These are phyloP conservation scores for Cheilosia variabilis DNA, from an alignment of 2,888 invertebrate species.

Conservation along the genomic window DNA sequence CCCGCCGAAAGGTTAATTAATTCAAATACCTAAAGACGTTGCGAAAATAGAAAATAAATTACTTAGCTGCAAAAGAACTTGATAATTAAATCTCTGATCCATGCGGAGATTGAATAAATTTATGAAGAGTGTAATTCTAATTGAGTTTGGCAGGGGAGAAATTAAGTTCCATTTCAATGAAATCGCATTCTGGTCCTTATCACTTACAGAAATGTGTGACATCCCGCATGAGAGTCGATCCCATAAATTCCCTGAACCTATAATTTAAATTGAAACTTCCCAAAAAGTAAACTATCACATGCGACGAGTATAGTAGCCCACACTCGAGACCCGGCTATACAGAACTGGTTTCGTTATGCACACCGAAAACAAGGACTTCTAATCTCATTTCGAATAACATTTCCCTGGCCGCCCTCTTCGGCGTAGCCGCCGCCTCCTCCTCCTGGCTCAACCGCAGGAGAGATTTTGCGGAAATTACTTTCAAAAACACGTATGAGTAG, in stretches of 20 bases:
- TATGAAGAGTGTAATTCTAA: slow-evolving; percentile 1
- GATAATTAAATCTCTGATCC: slow-evolving; percentile 28
- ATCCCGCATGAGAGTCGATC: slow-evolving; percentile 56
- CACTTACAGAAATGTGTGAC: slow-evolving; percentile 46
- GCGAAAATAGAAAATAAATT: slow-evolving; percentile 31
- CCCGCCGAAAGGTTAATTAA: slow-evolving; percentile 42
- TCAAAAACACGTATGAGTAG: slow-evolving; percentile 76
- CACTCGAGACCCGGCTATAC: slow-evolving; percentile 17
- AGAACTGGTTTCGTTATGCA: slow-evolving; percentile 44
- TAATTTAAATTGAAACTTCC: slow-evolving; percentile 74
- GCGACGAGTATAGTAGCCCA: slow-evolving; percentile 9
- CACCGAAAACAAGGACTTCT: slow-evolving; percentile 69
- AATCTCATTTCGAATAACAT: slow-evolving; percentile 74
- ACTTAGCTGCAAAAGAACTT: slow-evolving; percentile 26
- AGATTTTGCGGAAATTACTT: slow-evolving; percentile 76
- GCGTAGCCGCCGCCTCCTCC: neutral
- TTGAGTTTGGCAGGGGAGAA: neutral
- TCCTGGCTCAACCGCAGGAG: slow-evolving; percentile 61
- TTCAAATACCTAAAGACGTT: slow-evolving; percentile 33
- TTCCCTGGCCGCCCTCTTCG: slow-evolving; percentile 20
- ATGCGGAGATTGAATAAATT: slow-evolving; percentile 19
- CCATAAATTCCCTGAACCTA: slow-evolving; percentile 69
- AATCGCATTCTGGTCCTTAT: slow-evolving; percentile 37
- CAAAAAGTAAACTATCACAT: slow-evolving; percentile 68
- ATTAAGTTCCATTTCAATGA: neutral